Conservation (phyloP, 1,140 invertebrate species). For the Palaemon carinicauda region DNA sequence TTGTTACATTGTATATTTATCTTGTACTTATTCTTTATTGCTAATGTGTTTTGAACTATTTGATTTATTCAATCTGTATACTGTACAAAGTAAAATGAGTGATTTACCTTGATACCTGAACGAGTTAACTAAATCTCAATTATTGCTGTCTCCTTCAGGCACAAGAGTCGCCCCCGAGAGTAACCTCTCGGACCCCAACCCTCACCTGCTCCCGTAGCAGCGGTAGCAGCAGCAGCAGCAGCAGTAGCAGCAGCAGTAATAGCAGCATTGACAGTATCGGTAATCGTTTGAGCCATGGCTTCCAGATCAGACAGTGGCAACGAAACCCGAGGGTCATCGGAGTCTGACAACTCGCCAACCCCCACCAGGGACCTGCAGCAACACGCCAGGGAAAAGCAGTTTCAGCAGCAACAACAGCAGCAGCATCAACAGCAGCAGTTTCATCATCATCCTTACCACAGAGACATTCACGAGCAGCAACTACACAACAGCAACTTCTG, state of each 20-base stretch:
- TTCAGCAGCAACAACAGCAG: conserved; percentile 19
- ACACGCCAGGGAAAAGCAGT: background rate
- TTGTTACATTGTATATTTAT: too few species aligned
- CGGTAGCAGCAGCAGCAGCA: too few species aligned
- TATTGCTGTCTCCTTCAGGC: background rate
- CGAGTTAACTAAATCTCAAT: background rate
- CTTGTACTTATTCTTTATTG: too few species aligned
- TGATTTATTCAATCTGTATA: too few species aligned
- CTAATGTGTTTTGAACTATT: too few species aligned
- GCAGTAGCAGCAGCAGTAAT: too few species aligned
- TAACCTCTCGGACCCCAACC: too few species aligned
- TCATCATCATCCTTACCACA: conserved; percentile 6
- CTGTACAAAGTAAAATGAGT: too few species aligned
- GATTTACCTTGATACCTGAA: too few species aligned
- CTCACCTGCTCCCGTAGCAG: too few species aligned
- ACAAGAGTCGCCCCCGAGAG: background rate
- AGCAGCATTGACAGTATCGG: too few species aligned
- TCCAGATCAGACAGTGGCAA: conserved; percentile 59
- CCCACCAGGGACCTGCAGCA: conserved; percentile 27
- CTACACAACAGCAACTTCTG: conserved; percentile 28
- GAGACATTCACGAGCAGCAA: conserved; percentile 12
- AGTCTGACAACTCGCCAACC: conserved; percentile 57
- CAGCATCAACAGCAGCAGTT: conserved; percentile 19
- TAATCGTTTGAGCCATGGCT: conserved; percentile 32
- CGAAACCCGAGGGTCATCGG: conserved; percentile 59